Conservation (phyloP, 1,140 invertebrate genomes). For the Drosophila ficusphila region DNA sequence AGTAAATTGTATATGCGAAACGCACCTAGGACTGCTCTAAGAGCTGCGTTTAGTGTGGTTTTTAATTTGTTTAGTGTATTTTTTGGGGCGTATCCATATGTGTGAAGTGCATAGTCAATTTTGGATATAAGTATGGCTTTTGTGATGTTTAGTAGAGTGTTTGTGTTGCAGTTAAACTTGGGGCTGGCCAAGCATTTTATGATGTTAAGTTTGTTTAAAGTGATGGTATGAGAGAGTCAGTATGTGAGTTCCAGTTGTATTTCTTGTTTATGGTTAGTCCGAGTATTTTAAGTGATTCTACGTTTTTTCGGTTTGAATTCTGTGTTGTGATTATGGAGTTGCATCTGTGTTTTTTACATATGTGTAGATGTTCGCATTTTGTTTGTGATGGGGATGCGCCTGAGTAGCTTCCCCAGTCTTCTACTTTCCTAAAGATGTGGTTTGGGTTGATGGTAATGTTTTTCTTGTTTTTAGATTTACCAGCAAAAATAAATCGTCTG, state of each 20-base stretch:
- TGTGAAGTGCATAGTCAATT: no score
- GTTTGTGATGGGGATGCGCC: neutral
- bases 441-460: neutral
- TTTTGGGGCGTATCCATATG: no score
- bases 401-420: neutral
- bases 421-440: neutral
- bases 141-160: no score
- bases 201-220: neutral
- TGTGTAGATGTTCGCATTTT: neutral
- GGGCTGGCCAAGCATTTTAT: neutral
- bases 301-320: neutral
- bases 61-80: no score
- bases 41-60: no score
- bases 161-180: no score
- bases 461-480: neutral
- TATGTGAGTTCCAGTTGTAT: neutral
- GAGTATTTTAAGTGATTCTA: neutral
- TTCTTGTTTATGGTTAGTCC: neutral
- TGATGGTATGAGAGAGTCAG: neutral
- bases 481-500: neutral
- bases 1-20: neutral
- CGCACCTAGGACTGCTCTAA: neutral
- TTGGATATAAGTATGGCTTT: no score
- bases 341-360: neutral
- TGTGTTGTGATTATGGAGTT: neutral